phyloP scores from a whole-genome alignment of 2,888 invertebrate species.

The Schizaphis graminum region DNA sequence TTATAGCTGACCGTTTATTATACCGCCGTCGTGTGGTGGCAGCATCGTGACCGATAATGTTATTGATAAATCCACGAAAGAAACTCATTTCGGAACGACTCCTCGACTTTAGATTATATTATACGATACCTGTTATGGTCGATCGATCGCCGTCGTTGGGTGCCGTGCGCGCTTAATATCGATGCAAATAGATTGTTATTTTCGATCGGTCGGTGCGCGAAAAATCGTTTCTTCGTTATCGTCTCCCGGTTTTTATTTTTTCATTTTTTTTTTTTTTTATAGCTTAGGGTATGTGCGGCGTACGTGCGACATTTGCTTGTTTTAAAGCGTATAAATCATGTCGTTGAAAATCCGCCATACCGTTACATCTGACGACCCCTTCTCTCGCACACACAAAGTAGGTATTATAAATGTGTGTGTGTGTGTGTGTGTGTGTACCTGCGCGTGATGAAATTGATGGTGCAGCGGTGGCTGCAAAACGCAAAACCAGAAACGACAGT shows the following conservation, averaged over 20 bases:
- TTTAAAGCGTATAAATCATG: slow-evolving; percentile 55
- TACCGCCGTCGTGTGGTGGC: not conserved
- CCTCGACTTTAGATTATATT: not conserved
- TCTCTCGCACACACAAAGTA: not conserved
- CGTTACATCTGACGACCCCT: not conserved
- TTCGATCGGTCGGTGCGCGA: not conserved
- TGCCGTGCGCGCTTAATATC: not conserved
- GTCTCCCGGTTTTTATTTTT: not conserved
- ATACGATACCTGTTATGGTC: not conserved
- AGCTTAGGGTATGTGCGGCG: not conserved
- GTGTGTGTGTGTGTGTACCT: not conserved
- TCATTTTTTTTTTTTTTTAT: not conserved
- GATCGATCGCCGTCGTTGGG: not conserved
- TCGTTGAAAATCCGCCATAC: slow-evolving; percentile 33
- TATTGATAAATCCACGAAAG: not conserved
- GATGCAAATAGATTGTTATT: not conserved
- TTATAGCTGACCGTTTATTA: not conserved
- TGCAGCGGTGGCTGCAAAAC: slow-evolving; percentile 32
- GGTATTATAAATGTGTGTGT: not conserved
- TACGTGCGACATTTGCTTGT: not conserved
- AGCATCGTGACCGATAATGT: not conserved
- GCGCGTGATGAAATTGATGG: slow-evolving; percentile 54
- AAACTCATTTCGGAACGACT: not conserved
- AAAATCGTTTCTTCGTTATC: not conserved
- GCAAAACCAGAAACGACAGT: slow-evolving; percentile 55